Percentiles rank a stretch among this genome's conserved stretches.
phyloP scores from a whole-genome alignment of 2,113 vertebrate species.

The Amblyornis subalaris region DNA sequence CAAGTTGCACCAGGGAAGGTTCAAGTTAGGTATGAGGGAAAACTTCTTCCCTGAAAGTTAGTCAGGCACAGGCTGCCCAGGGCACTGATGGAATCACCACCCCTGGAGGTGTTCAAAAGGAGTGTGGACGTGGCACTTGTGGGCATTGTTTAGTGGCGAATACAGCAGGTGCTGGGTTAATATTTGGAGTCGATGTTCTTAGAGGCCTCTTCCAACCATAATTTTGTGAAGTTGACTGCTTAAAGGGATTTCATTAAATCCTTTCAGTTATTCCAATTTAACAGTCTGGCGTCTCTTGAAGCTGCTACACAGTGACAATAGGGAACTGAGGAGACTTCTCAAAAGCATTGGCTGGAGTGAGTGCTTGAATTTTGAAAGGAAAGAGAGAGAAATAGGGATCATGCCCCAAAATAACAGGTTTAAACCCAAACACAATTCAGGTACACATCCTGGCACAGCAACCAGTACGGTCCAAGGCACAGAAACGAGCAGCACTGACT shows the following conservation, averaged over 20 bases:
- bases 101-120: no score
- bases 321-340: neutral
- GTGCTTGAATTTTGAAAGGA: neutral
- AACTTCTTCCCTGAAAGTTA: neutral
- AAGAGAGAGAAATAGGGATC: neutral
- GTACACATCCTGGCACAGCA: neutral
- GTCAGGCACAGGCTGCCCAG: neutral
- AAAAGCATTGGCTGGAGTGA: neutral
- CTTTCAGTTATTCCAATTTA: neutral
- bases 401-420: neutral
- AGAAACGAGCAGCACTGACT: neutral
- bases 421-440: neutral
- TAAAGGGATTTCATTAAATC: neutral
- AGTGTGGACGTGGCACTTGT: neutral
- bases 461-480: neutral
- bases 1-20: accelerated
- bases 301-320: accelerated
- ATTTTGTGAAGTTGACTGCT: neutral
- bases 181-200: neutral
- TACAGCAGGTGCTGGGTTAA: accelerated
- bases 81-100: neutral
- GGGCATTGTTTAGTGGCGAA: neutral
- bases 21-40: neutral
- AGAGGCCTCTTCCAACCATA: neutral
- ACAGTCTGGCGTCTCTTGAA: neutral